These are phyloP conservation scores for Megaceryle torquata DNA, from an alignment of 2,113 vertebrate genomes.

Conservation along the genomic window DNA sequence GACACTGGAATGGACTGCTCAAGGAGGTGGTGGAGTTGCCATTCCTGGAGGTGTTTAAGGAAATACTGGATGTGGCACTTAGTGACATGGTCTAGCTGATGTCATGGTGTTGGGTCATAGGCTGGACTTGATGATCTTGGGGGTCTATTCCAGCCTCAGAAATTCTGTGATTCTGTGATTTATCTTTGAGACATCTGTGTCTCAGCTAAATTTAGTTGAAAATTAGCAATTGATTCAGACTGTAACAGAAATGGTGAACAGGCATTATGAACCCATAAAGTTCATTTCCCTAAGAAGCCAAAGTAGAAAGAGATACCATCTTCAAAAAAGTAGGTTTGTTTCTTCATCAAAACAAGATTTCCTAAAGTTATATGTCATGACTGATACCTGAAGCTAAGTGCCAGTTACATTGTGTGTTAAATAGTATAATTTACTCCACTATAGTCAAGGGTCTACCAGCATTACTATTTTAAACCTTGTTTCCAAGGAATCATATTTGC, in stretches of 20 bases:
- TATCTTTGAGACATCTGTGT: neutral
- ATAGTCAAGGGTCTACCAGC: neutral
- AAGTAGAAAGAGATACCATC: neutral
- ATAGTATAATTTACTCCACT: neutral
- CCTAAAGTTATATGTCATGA: neutral
- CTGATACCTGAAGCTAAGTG: neutral
- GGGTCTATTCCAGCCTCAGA: too few relatives aligned
- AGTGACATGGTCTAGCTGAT: too few relatives aligned
- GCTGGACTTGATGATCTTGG: too few relatives aligned
- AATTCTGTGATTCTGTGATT: neutral
- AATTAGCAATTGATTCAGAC: neutral
- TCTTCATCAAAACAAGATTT: neutral
- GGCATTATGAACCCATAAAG: neutral
- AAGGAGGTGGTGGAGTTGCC: too few relatives aligned
- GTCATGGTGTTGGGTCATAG: too few relatives aligned
- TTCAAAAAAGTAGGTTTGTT: neutral
- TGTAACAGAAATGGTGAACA: neutral
- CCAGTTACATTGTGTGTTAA: neutral
- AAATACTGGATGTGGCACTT: too few relatives aligned
- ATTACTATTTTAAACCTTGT: constrained; percentile 24
- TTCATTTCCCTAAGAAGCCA: neutral
- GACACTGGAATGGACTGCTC: too few relatives aligned
- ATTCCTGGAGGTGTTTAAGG: too few relatives aligned
- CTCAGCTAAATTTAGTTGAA: neutral
- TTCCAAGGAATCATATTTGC: constrained; percentile 11